Percentiles rank a stretch among this genome's conserved stretches.
Conservation (phyloP, 2,797 vertebrate species). For the Rhinichthys osculus region DNA sequence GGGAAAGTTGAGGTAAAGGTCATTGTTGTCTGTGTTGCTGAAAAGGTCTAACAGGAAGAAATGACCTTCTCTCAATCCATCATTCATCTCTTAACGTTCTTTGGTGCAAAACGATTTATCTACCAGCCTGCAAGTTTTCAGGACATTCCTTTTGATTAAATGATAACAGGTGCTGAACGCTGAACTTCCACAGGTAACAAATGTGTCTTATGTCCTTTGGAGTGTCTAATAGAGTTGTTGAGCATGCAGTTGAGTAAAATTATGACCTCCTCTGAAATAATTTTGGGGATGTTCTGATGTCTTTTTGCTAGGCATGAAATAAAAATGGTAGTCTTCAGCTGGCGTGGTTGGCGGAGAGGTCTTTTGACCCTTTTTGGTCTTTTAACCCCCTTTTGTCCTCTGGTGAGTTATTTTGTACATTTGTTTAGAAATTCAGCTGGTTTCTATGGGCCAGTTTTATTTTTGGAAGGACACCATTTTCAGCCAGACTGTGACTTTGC, state of each 20-base stretch:
- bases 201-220: slow-evolving; percentile 25
- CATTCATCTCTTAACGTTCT: slow-evolving; percentile 26
- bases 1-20: slow-evolving; percentile 70
- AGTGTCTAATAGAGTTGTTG: slow-evolving; percentile 19
- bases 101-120: slow-evolving; percentile 34
- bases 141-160: slow-evolving; percentile 33
- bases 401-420: not conserved
- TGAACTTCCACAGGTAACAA: slow-evolving; percentile 44
- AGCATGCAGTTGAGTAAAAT: slow-evolving; percentile 2
- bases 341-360: not conserved
- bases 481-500: not conserved
- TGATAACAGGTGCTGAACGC: slow-evolving; percentile 18
- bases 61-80: slow-evolving; percentile 66
- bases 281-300: not conserved
- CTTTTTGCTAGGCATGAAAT: slow-evolving; percentile 19
- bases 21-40: slow-evolving; percentile 61
- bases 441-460: not conserved
- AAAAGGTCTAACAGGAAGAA: slow-evolving; percentile 65
- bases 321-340: not conserved
- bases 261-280: slow-evolving; percentile 22
- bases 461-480: slow-evolving; percentile 3
- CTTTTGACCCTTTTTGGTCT: not conserved
- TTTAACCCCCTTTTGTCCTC: not conserved
- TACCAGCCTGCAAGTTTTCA: not conserved
- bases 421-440: not conserved